Evolutionary conservation across 2,888 invertebrate species (phyloP), one percentile per base, ranked within the genome.

Genomic region (Serripes groenlandicus): DNA sequence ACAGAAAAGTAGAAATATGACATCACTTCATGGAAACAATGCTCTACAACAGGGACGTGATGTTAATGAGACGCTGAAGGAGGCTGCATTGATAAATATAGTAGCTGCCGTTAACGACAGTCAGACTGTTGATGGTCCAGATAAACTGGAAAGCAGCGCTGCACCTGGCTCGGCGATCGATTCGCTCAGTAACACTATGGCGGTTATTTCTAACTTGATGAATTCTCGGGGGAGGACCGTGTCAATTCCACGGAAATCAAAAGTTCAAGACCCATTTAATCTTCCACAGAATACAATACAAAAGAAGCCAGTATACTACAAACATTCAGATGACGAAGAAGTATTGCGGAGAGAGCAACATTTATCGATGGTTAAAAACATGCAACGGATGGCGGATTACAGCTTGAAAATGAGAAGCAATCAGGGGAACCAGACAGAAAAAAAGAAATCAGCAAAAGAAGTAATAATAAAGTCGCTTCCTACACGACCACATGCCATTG

Each of bases 11-110:
- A 66, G 42, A 42, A 3, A n/a, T 21, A 2, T 66, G 18, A 37
- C 23, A 26, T 42, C 66, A 9, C 23, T 42, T 5, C 5, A 42
- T 1, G 15, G 42, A 42, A 42, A 66, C 5, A 28, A 34, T 15
- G 42, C 23, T 9, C 15, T 66, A 26, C 35, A 66, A n/a, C 66
- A 71, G 23, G 71, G 56, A 15, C n/a, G n/a, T n/a, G n/a, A n/a
- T n/a, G 78, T 89, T 52, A 85, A 85, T 23, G 90, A 90, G 23
- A 86, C 85, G 37, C 81, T 90, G 34, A 86, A 89, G 49, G 89
- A 90, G 23, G 90, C 90, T 3, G 86, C 90, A 18, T 81, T 91
- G 42, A 89, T 91, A 58, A 90, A 91, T 75, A 91, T 91, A 35
- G 91, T 91, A n/a, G 91, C 91, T 1, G 88, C 90, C 1, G 90